Percentiles rank a stretch among this genome's conserved stretches.
phyloP scores from a whole-genome alignment of 1,140 invertebrate species.

The Matsumurasca onukii region DNA sequence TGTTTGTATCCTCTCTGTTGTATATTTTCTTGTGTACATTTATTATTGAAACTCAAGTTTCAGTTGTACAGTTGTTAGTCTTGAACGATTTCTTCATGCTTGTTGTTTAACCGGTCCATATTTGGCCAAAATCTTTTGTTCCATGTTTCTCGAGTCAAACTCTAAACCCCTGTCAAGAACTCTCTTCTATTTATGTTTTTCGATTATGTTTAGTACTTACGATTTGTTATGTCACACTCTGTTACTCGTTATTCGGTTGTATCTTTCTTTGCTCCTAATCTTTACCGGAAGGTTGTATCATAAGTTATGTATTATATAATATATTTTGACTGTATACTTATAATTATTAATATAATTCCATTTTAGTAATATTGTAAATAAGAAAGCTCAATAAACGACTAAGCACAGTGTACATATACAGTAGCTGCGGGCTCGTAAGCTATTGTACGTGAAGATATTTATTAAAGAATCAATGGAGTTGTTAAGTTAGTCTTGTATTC shows the following conservation, averaged over 20 bases:
- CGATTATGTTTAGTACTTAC: slow-evolving; percentile 20
- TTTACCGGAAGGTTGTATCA: slow-evolving; percentile 21
- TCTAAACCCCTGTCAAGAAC: not conserved
- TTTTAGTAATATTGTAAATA: slow-evolving; percentile 24
- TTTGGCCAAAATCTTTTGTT: not conserved
- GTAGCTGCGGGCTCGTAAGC: not conserved
- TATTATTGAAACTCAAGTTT: not conserved
- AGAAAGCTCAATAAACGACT: slow-evolving; percentile 22
- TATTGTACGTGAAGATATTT: not conserved
- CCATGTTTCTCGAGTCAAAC: not conserved
- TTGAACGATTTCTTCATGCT: too few relatives aligned
- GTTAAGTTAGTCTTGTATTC: not conserved
- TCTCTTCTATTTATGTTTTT: not conserved
- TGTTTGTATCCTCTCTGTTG: not conserved
- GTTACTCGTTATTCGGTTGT: too few relatives aligned
- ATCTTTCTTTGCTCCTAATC: not conserved
- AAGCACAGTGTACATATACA: slow-evolving; percentile 20
- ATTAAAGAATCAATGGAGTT: not conserved
- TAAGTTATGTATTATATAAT: slow-evolving; percentile 26
- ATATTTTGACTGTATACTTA: slow-evolving; percentile 21
- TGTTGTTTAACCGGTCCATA: not conserved
- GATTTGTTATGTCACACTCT: too few relatives aligned
- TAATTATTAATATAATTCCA: slow-evolving; percentile 24
- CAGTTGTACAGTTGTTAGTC: too few relatives aligned
- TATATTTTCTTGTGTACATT: slow-evolving; percentile 19